Conservation (phyloP, 2,888 invertebrate species). For the Dastarcus helophoroides region DNA sequence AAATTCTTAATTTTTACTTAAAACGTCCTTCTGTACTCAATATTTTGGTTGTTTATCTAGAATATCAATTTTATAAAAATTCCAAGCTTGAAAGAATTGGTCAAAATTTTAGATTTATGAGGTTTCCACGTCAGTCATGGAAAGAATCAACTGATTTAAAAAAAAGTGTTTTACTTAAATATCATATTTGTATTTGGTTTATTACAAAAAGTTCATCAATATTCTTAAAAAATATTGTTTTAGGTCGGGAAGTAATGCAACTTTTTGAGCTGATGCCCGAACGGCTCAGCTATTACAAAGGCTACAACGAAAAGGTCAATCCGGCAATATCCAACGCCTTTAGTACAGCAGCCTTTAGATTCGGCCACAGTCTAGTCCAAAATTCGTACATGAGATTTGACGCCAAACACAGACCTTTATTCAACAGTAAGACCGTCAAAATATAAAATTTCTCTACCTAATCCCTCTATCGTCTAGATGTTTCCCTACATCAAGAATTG, state of each 20-base stretch:
- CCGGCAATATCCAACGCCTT: slow-evolving; percentile 69
- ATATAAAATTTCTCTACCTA: slow-evolving; percentile 1
- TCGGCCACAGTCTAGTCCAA: slow-evolving; percentile 80
- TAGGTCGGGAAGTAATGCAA: slow-evolving; percentile 60
- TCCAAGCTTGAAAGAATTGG: too few relatives aligned
- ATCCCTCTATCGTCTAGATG: slow-evolving; percentile 58
- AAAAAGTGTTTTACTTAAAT: too few relatives aligned
- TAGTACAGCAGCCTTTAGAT: slow-evolving; percentile 72
- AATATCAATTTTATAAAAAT: too few relatives aligned
- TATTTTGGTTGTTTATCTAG: too few relatives aligned
- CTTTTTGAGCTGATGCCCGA: slow-evolving; percentile 62
- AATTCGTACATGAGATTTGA: slow-evolving; percentile 64
- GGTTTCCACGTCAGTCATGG: too few relatives aligned
- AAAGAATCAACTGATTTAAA: too few relatives aligned
- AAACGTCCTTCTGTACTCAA: too few relatives aligned
- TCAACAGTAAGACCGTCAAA: slow-evolving; percentile 51
- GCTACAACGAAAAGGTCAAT: slow-evolving; percentile 58
- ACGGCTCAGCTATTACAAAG: slow-evolving; percentile 56
- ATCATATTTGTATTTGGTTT: too few relatives aligned
- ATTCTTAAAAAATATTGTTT: too few relatives aligned
- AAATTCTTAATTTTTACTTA: too few relatives aligned
- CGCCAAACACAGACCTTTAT: slow-evolving; percentile 52
- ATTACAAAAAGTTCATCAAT: too few relatives aligned
- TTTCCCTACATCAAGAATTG: slow-evolving; percentile 68
- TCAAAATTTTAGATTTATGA: too few relatives aligned